Evolutionary conservation across 2,113 vertebrate genomes (phyloP).

Genomic region (Coptodon bakossiorum): DNA sequence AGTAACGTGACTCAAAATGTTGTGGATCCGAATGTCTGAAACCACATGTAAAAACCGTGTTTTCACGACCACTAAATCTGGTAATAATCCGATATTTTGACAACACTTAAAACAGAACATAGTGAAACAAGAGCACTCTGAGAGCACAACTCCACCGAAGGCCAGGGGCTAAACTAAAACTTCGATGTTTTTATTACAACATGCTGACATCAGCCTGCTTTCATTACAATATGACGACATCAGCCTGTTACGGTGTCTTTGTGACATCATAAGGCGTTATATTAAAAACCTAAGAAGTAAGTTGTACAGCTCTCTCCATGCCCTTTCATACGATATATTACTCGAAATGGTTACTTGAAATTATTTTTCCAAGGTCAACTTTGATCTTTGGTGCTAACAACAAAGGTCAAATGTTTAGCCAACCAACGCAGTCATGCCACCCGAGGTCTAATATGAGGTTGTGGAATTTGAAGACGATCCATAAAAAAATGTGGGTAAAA

Average conservation of each 20-base stretch:
- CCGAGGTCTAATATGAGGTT: background rate
- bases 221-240: background rate
- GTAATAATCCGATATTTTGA: background rate
- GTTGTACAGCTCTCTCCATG: background rate
- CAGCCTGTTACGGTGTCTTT: background rate
- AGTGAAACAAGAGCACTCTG: background rate
- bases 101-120: background rate
- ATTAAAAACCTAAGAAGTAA: background rate
- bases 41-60: background rate
- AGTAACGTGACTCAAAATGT: background rate
- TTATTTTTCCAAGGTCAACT: background rate
- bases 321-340: background rate
- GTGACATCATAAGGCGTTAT: background rate
- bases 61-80: background rate
- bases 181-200: background rate
- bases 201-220: background rate
- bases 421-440: background rate
- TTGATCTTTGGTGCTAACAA: background rate
- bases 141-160: background rate
- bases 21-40: background rate
- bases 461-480: background rate
- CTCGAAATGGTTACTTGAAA: background rate
- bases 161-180: background rate
- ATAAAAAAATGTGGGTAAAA: background rate
- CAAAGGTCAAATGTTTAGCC: background rate